These are phyloP conservation scores for Dicyrtoma fusca DNA, from an alignment of 2,888 invertebrate genomes.

Conservation along the genomic window DNA sequence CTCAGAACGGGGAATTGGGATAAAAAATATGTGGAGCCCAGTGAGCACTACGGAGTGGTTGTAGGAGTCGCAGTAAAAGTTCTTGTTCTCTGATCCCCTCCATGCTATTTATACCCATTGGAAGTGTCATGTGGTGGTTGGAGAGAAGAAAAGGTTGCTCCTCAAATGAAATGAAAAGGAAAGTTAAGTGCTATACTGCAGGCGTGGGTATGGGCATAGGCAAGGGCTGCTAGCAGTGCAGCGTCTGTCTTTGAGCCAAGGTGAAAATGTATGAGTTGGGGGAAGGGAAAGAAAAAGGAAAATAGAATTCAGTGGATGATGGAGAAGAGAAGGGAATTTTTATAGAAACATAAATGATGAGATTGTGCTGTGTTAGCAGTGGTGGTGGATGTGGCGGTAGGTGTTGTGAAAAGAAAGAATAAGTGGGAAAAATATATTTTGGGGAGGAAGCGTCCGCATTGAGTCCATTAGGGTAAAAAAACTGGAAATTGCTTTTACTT, in stretches of 20 bases:
- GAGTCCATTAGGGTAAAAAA: conserved; percentile 36
- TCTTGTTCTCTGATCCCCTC: conserved; percentile 13
- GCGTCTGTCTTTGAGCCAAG: background rate
- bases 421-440: conserved; percentile 28
- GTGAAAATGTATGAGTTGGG: conserved; percentile 39
- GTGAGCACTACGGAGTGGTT: too few species aligned
- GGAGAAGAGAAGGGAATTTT: conserved; percentile 39
- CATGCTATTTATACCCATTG: background rate
- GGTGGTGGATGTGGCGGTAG: conserved; percentile 4
- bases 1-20: background rate
- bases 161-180: conserved; percentile 3
- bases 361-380: conserved; percentile 42
- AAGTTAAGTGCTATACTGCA: conserved; percentile 25
- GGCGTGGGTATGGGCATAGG: too few species aligned
- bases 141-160: conserved; percentile 26
- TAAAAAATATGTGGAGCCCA: too few species aligned
- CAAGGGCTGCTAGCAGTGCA: too few species aligned
- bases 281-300: conserved; percentile 25
- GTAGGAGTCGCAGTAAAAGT: background rate
- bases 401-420: conserved; percentile 34
- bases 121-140: background rate
- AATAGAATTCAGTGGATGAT: conserved; percentile 42
- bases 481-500: conserved; percentile 36
- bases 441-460: conserved; percentile 9
- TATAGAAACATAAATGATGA: conserved; percentile 53